phyloP scores from a whole-genome alignment of 2,797 vertebrate species.

The Cottoperca gobio region DNA sequence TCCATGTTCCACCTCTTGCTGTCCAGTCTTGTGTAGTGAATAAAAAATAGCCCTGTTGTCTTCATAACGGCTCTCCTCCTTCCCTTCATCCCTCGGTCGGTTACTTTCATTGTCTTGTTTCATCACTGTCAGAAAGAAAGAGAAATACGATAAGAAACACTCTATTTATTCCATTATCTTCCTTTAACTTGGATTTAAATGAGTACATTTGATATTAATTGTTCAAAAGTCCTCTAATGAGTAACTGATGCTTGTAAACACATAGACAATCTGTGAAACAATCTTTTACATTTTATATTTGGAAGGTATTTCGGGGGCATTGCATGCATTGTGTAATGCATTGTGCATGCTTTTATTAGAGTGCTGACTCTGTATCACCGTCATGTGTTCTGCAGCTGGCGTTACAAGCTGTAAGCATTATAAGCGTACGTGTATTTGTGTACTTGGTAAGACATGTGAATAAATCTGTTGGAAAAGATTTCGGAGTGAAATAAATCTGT shows the following conservation, averaged over 20 bases:
- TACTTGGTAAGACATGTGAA: background rate
- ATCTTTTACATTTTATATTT: background rate
- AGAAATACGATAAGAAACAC: no score
- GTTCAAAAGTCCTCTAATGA: background rate
- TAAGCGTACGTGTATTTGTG: background rate
- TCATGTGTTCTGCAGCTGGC: conserved; percentile 1
- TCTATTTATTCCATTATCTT: no score
- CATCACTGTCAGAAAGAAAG: conserved; percentile 74
- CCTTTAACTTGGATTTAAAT: background rate
- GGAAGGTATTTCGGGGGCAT: background rate
- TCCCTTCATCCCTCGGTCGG: conserved; percentile 66
- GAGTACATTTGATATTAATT: background rate
- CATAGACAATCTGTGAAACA: no score
- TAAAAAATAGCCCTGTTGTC: conserved; percentile 57
- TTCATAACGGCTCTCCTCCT: conserved; percentile 53
- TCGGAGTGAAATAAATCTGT: background rate
- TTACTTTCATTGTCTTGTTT: conserved; percentile 28
- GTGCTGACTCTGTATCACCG: background rate
- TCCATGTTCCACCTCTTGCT: conserved; percentile 38
- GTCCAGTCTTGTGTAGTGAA: conserved; percentile 34
- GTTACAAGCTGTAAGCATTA: background rate
- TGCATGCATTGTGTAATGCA: no score
- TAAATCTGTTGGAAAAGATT: background rate
- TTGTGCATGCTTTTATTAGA: background rate
- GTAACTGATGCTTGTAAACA: background rate